Evolutionary conservation across 2,797 vertebrate genomes (phyloP), one percentile per base, ranked within the genome.

Genomic region (Phrynocephalus vlangalii): DNA sequence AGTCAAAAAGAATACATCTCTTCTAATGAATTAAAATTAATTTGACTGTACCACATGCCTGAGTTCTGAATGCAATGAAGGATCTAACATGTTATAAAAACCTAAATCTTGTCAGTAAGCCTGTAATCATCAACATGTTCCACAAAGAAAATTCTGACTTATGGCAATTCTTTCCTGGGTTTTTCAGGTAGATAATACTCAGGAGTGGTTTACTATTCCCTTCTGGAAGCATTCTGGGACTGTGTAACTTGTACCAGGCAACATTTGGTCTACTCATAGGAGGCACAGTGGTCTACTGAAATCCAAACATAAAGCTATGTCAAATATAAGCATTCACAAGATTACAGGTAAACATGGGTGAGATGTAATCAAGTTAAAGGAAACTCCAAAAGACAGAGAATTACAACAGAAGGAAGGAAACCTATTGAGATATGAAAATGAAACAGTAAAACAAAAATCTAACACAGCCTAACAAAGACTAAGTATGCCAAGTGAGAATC

Each of bases 11-110:
- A 84, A 86, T 38, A 81, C 67, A 90, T 0, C 0, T 0, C 2
- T 71, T 48, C 33, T 63, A 79, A 85, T 18, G 38, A 87, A 56
- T 85, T 85, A 92, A 26, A 72, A 85, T 16, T 38, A 72, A 20
- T 78, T 68, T 50, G 22, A 68, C 20, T 56, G 77, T 85, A 50
- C 5, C 66, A 60, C 28, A 75, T 66, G 72, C 33, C 26, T 44
- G 20, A 28, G 8, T 38, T 22, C 20, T 75, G 33, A 83, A 7
- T 79, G 22, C 22, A 86, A 79, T 18, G 66, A 79, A 71, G 48
- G 3, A 4, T 7, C 28, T 10, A 22, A 44, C 2, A 52, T 81
- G 71, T 86, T 28, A 80, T 63, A 5, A 66, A 30, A 48, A 73
- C 38, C 3, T 50, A 86, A 44, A n/a, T 81, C 5, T 73, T 80